Base-by-base conservation (phyloP, 2,888 invertebrate species). In the Arge pagana region DNA sequence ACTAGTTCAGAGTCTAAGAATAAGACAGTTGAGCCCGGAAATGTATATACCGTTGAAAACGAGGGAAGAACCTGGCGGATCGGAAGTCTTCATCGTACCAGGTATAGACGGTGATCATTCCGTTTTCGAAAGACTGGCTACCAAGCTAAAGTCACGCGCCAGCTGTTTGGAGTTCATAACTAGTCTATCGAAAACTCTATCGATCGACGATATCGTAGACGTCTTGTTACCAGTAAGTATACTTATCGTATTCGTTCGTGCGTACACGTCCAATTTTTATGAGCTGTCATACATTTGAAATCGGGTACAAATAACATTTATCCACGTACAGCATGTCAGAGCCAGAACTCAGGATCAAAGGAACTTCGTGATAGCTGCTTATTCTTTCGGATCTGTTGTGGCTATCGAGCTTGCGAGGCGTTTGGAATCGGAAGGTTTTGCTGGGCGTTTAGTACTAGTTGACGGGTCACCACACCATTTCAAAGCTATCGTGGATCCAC, bases 361-460 rank as follows among this genome's bases (percentile, higher is more conserved):
- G 37, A 58, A 66, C 0, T 95, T 89, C 78, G 83, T 84, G 53
- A 71, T 97, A 1, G 83, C 90, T 10, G 96, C 90, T 2, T 96
- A 97, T 79, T 97, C 96, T 10, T 96, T 86, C 68, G 97, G 97
- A 36, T 80, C 87, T 0, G 74, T 89, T 16, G 80, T 94, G 15
- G 87, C 89, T 0, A 76, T 95, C 50, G 90, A 94, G 71, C 78
- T 96, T 53, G 88, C 86, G 3, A 78, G 84, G 6, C 80, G 83
- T 65, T 78, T 96, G 28, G 92, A 93, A 74, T 77, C 76, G 5
- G 78, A 82, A 64, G 89, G 88, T 59, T 79, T 80, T 48, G 77
- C 68, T 10, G 90, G 89, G 3, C 79, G 81, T 33, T 63, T 90
- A 1, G 79, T 88, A 63, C 82, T 93, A 10, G 80, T 97, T 40